These are phyloP conservation scores for Microctonus hyperodae DNA, from an alignment of 2,888 invertebrate genomes.

Conservation along the genomic window DNA sequence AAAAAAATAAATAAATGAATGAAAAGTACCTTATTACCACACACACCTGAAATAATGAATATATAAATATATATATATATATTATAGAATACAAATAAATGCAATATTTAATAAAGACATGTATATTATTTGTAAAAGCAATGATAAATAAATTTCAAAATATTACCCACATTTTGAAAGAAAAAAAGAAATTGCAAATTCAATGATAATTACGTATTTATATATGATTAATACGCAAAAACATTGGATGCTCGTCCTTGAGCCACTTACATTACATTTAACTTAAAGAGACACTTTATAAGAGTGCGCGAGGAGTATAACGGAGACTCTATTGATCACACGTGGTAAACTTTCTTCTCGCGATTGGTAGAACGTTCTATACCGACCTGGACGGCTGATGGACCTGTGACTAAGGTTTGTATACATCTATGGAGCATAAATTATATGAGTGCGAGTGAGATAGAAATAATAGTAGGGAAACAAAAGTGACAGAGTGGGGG, in stretches of 20 bases:
- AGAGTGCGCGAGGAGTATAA: conserved; percentile 31
- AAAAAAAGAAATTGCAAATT: conserved; percentile 20
- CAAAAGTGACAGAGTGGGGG: background rate
- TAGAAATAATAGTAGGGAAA: background rate
- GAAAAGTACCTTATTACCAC: background rate
- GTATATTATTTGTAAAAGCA: background rate
- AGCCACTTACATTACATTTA: conserved; percentile 48
- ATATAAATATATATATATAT: background rate
- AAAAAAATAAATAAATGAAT: too few relatives aligned
- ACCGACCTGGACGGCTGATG: too few relatives aligned
- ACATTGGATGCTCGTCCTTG: conserved; percentile 48
- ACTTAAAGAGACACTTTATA: conserved; percentile 17
- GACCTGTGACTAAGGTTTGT: conserved; percentile 27
- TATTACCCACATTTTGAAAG: conserved; percentile 3
- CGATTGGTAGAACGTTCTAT: conserved; percentile 42
- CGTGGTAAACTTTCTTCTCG: conserved; percentile 45
- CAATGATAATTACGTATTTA: conserved; percentile 13
- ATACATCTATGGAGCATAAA: background rate
- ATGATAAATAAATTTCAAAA: background rate
- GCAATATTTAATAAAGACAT: background rate
- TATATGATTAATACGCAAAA: background rate
- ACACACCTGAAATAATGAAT: background rate
- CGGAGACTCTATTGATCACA: conserved; percentile 46
- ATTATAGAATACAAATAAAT: background rate
- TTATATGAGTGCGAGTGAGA: conserved; percentile 4